phyloP scores from a whole-genome alignment of 2,888 invertebrate genomes.

The Ophioninae sp. region DNA sequence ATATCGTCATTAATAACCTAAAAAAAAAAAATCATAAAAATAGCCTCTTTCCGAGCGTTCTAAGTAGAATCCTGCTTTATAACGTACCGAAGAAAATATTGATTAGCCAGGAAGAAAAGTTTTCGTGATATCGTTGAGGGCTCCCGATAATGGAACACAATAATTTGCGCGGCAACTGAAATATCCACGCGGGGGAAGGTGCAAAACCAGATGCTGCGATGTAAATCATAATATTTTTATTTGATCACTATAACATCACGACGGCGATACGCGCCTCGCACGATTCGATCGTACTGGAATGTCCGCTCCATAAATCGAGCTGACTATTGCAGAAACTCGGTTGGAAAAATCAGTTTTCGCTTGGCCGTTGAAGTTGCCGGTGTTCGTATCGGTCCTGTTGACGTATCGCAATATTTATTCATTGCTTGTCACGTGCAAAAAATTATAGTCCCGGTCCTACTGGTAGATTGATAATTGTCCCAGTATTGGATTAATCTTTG shows the following conservation, averaged over 20 bases:
- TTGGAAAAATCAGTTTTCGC: neutral
- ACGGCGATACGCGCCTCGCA: neutral
- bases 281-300: neutral
- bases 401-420: neutral
- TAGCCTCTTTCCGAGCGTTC: too few species aligned
- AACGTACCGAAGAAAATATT: neutral
- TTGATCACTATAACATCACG: neutral
- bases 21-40: too few species aligned
- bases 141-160: neutral
- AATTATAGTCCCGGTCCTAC: neutral
- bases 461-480: neutral
- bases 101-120: neutral
- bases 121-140: neutral
- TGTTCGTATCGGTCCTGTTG: neutral
- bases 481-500: too few species aligned
- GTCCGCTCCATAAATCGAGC: neutral
- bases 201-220: neutral
- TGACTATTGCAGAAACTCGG: neutral
- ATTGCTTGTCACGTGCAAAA: neutral
- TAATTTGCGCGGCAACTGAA: neutral
- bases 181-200: neutral
- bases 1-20: too few species aligned
- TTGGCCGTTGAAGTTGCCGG: neutral
- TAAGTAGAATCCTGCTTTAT: too few species aligned
- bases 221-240: neutral